phyloP scores from a whole-genome alignment of 2,113 vertebrate species.

The Mungos mungo region DNA sequence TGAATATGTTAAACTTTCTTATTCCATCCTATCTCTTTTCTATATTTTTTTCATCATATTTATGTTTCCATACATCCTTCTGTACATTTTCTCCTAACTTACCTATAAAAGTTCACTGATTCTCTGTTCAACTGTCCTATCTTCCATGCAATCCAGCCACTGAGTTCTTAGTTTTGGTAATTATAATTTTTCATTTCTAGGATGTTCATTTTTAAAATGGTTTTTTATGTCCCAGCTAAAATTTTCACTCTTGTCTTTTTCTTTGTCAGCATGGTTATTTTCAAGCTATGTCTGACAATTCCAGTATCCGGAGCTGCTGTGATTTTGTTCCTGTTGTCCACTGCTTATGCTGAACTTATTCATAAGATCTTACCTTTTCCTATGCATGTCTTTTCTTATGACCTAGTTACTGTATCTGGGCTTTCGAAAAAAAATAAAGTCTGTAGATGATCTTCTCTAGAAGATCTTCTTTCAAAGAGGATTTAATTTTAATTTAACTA shows the following conservation, averaged over 20 bases:
- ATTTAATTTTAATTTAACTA: constrained; percentile 17
- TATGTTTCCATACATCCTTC: not conserved
- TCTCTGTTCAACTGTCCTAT: not conserved
- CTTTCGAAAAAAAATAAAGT: not conserved
- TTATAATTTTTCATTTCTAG: not conserved
- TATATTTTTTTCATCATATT: not conserved
- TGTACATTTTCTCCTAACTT: not conserved
- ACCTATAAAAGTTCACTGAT: not conserved
- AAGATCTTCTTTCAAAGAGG: not conserved
- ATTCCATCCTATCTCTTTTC: not conserved
- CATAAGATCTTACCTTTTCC: not conserved
- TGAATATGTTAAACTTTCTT: not conserved
- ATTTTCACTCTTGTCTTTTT: constrained; percentile 6
- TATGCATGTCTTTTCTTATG: not conserved
- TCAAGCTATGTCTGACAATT: not conserved
- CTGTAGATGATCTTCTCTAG: not conserved
- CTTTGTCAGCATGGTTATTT: not conserved
- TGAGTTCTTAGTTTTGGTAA: constrained; percentile 19
- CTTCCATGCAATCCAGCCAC: not conserved
- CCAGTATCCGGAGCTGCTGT: not conserved
- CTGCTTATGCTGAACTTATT: not conserved
- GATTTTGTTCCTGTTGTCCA: not conserved
- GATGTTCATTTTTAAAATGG: constrained; percentile 34
- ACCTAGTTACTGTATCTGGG: not conserved
- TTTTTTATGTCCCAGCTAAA: not conserved